phyloP scores from a whole-genome alignment of 2,113 vertebrate genomes.

The Thinocorus orbignyianus region DNA sequence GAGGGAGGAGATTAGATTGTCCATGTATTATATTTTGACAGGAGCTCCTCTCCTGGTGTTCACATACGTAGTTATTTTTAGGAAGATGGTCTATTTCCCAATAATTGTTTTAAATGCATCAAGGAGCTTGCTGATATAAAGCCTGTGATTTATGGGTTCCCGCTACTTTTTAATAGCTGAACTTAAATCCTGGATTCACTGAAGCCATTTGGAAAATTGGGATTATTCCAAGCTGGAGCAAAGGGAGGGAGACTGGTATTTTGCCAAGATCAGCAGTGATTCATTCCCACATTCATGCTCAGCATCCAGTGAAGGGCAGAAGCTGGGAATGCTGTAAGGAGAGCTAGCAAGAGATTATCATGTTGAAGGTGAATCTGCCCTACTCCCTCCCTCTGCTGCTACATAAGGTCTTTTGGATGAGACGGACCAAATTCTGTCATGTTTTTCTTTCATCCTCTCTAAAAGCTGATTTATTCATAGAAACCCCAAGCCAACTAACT shows the following conservation, averaged over 20 bases:
- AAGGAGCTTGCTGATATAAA: conserved; percentile 46
- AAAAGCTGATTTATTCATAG: conserved; percentile 9
- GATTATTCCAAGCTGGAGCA: conserved; percentile 67
- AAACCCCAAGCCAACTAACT: not conserved
- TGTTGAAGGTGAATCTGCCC: conserved; percentile 66
- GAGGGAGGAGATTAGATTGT: conserved; percentile 1
- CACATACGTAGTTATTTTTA: conserved; percentile 58
- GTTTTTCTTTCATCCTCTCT: not conserved
- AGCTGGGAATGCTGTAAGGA: conserved; percentile 64
- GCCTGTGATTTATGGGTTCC: conserved; percentile 63
- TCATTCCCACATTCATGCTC: conserved; percentile 68
- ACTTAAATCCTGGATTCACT: conserved; percentile 65
- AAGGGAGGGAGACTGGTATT: conserved; percentile 65
- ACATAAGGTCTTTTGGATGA: conserved; percentile 50
- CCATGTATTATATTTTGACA: not conserved
- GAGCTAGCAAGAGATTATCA: conserved; percentile 61
- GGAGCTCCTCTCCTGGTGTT: conserved; percentile 35
- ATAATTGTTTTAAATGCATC: conserved; percentile 65
- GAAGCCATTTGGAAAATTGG: conserved; percentile 69
- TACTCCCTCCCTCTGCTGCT: conserved; percentile 40
- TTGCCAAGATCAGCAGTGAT: conserved; percentile 71
- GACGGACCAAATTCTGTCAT: conserved; percentile 16
- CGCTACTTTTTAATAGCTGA: conserved; percentile 61
- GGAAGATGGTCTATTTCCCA: conserved; percentile 44
- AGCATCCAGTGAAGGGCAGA: conserved; percentile 67